phyloP scores from a whole-genome alignment of 2,888 invertebrate genomes.

The Drosophila dives region DNA sequence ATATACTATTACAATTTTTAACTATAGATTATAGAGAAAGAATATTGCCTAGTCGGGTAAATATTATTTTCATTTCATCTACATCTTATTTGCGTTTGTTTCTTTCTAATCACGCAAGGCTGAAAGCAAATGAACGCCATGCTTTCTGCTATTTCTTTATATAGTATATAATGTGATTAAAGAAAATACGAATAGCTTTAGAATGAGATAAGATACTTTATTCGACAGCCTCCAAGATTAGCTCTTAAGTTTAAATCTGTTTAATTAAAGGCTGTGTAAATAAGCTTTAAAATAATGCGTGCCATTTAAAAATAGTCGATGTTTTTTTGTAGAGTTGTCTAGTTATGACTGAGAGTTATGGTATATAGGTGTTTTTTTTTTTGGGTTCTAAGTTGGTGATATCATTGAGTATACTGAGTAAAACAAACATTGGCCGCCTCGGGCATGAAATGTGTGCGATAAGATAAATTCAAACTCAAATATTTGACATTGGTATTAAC shows the following conservation, averaged over 20 bases:
- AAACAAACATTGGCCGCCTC: constrained; percentile 44
- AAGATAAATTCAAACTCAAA: constrained; percentile 77
- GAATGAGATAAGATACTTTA: constrained; percentile 65
- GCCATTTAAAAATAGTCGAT: constrained; percentile 6
- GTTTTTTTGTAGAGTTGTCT: not conserved
- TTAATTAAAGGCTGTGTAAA: constrained; percentile 45
- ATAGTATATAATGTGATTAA: constrained; percentile 34
- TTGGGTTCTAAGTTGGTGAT: constrained; percentile 47
- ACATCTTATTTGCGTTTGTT: constrained; percentile 33
- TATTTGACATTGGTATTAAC: constrained; percentile 77
- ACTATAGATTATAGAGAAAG: not conserved
- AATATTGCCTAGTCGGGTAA: constrained; percentile 9
- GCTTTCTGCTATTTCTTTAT: constrained; percentile 37
- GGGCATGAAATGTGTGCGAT: constrained; percentile 49
- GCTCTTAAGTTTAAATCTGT: constrained; percentile 32
- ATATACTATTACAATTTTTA: not conserved
- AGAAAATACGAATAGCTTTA: constrained; percentile 52
- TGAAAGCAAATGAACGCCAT: constrained; percentile 53
- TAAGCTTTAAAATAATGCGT: constrained; percentile 4
- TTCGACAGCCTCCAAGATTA: constrained; percentile 21
- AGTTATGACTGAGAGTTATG: constrained; percentile 14
- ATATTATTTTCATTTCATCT: not conserved
- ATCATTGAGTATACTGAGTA: constrained; percentile 54
- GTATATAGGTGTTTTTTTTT: not conserved
- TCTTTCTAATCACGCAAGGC: constrained; percentile 25